Conservation (phyloP, 2,888 invertebrate genomes). For the Tetramorium bicarinatum region DNA sequence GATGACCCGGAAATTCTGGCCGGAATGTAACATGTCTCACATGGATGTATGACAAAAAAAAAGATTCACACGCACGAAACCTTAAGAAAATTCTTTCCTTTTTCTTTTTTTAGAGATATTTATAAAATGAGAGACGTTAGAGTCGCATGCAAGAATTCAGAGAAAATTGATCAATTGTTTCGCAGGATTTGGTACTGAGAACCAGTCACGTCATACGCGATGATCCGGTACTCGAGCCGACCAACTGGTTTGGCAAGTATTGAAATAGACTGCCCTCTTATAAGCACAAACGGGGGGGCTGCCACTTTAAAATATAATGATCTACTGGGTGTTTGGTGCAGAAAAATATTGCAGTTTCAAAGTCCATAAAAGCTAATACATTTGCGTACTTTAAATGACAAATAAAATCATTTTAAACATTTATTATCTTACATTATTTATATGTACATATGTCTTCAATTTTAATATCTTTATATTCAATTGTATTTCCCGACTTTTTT, state of each 20-base stretch:
- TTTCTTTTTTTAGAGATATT: neutral
- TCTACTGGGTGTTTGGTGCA: slow-evolving; percentile 75
- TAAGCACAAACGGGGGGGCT: slow-evolving; percentile 68
- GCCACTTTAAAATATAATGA: slow-evolving; percentile 75
- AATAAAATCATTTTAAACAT: neutral
- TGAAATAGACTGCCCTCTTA: slow-evolving; percentile 81
- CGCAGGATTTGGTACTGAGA: slow-evolving; percentile 65
- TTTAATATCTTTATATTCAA: neutral
- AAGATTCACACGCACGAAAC: neutral
- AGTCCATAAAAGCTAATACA: neutral
- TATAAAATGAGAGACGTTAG: neutral
- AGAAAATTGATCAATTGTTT: slow-evolving; percentile 68
- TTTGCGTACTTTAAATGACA: neutral
- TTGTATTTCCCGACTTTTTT: neutral
- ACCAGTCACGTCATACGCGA: slow-evolving; percentile 68
- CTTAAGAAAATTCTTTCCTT: neutral
- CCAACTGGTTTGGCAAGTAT: slow-evolving; percentile 81
- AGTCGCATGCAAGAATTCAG: neutral
- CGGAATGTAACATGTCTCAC: slow-evolving; percentile 11
- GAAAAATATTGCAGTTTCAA: slow-evolving; percentile 46
- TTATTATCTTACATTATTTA: neutral
- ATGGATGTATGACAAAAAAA: slow-evolving; percentile 11
- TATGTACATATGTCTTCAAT: neutral
- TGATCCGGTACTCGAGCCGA: slow-evolving; percentile 65
- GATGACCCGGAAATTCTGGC: slow-evolving; percentile 70